These are phyloP conservation scores for Nomada fucata DNA, from an alignment of 2,888 invertebrate species.

Conservation along the genomic window DNA sequence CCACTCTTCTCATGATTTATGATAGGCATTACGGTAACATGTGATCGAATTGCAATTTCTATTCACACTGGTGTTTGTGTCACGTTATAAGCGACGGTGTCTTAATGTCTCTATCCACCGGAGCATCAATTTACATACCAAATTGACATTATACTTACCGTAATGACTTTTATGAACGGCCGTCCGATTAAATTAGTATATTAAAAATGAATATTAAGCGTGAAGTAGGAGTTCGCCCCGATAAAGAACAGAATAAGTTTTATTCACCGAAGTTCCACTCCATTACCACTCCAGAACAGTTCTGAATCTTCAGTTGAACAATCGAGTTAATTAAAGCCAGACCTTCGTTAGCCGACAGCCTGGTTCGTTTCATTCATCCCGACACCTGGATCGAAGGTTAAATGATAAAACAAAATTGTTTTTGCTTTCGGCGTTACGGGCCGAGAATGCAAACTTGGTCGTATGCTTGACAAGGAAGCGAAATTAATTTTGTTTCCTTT, in stretches of 20 bases:
- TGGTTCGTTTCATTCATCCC: conserved; percentile 5
- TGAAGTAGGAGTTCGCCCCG: neutral
- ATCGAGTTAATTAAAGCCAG: conserved; percentile 63
- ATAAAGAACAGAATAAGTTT: neutral
- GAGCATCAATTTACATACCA: too few relatives aligned
- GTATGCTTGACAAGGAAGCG: neutral
- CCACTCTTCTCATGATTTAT: too few relatives aligned
- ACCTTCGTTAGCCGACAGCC: conserved; percentile 27
- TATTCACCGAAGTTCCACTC: conserved; percentile 30
- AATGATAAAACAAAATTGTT: conserved; percentile 32
- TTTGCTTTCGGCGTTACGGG: neutral
- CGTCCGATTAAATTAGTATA: neutral
- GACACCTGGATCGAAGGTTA: conserved; percentile 10
- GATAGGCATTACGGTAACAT: neutral
- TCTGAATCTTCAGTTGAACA: conserved; percentile 48
- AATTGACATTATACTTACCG: too few relatives aligned
- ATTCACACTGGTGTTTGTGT: neutral
- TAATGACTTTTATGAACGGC: too few relatives aligned
- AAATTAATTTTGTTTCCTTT: conserved; percentile 4
- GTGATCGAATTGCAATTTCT: neutral
- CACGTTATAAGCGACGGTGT: neutral
- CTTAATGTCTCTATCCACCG: neutral
- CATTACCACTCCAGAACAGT: conserved; percentile 57
- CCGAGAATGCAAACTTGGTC: neutral
- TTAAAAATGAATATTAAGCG: neutral